These are phyloP conservation scores for Drosophila nigromelanica DNA, from an alignment of 1,140 invertebrate genomes.

Conservation along the genomic window DNA sequence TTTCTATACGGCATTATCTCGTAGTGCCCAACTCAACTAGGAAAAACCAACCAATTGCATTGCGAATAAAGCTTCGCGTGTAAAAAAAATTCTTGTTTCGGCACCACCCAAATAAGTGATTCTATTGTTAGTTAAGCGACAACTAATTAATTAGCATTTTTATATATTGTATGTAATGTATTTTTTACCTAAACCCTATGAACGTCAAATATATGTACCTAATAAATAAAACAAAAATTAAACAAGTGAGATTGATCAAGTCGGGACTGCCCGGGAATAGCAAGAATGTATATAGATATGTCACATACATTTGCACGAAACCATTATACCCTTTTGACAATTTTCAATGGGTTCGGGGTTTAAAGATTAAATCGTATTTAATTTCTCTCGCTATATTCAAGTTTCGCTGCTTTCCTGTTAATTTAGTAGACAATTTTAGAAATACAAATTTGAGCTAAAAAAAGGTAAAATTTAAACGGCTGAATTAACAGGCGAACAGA, in stretches of 20 bases:
- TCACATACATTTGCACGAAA: too few species aligned
- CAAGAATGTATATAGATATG: too few species aligned
- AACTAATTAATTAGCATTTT: slow-evolving; percentile 61
- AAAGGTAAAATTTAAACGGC: background rate
- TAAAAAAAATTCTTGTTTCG: slow-evolving; percentile 42
- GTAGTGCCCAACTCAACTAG: slow-evolving; percentile 11
- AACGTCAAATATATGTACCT: slow-evolving; percentile 54
- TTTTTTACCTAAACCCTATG: slow-evolving; percentile 61
- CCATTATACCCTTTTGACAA: too few species aligned
- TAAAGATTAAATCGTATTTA: too few species aligned
- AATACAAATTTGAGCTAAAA: background rate
- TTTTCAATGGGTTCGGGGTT: too few species aligned
- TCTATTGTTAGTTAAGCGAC: slow-evolving; percentile 56
- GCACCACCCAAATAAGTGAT: slow-evolving; percentile 38
- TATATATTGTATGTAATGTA: slow-evolving; percentile 48
- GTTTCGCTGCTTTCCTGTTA: background rate
- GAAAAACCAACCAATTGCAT: slow-evolving; percentile 11
- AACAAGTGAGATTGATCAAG: background rate
- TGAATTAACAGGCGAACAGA: slow-evolving; percentile 5
- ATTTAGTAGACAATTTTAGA: background rate
- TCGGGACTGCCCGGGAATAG: too few species aligned
- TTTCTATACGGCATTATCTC: slow-evolving; percentile 1
- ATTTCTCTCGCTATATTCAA: too few species aligned
- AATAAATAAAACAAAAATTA: slow-evolving; percentile 55
- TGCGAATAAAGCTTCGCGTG: slow-evolving; percentile 21